Conservation (phyloP, 2,113 vertebrate genomes). For the Cyanoramphus novaezelandiae region DNA sequence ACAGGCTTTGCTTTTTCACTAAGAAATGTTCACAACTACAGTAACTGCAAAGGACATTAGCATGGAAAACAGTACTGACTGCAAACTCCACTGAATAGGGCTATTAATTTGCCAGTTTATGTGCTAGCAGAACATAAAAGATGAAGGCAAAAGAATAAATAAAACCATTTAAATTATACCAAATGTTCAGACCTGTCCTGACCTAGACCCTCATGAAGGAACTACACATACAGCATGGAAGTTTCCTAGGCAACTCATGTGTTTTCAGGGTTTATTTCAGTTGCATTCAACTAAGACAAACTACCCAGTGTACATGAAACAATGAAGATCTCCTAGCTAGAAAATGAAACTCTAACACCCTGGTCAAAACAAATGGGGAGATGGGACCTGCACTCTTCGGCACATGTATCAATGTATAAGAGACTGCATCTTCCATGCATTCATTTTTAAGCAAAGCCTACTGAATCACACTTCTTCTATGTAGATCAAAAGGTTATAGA, state of each 20-base stretch:
- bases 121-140: neutral
- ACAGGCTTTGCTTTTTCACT: neutral
- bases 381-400: neutral
- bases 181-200: neutral
- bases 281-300: neutral
- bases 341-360: neutral
- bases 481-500: neutral
- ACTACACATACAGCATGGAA: neutral
- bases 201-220: neutral
- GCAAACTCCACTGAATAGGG: neutral
- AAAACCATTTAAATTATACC: neutral
- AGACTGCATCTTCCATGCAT: neutral
- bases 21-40: neutral
- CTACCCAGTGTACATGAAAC: neutral
- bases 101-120: neutral
- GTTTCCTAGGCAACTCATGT: neutral
- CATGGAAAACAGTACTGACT: neutral
- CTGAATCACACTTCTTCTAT: neutral
- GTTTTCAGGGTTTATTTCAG: neutral
- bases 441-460: neutral
- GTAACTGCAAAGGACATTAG: neutral
- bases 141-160: neutral
- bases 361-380: neutral
- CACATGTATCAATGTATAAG: neutral
- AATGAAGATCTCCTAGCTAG: neutral